Evolutionary conservation across 2,797 vertebrate species (phyloP), one percentile per base, ranked within the genome.

Genomic region (Anguilla megastoma): DNA sequence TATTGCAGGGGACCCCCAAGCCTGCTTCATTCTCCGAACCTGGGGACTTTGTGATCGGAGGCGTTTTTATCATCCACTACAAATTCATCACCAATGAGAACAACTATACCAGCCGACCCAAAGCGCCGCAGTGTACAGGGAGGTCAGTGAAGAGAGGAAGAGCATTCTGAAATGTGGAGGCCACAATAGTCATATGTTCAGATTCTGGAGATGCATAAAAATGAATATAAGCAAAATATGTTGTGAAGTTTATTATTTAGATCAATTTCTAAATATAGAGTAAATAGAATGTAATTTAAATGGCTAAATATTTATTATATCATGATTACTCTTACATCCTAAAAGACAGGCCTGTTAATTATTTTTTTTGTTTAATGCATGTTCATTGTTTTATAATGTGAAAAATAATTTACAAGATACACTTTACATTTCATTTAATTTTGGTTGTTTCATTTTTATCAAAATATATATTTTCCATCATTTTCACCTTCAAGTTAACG

Each of bases 41-140:
- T 21, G 94, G 94, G 60, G 93, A 94, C 87, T 94, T 91, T 48
- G 10, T 93, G 86, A 89, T 95, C 52, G 95, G 93, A 2, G 94
- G 93, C 4, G 91, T 93, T 86, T 95, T 95, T 76, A 91, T 93
- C 30, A 91, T 95, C 2, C 93, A 95, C 48, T 16, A 85, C 74
- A 90, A 92, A 54, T 89, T 87, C 76, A 63, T 90, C 24, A 90
- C 87, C 33, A 84, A 89, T 84, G 90, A 86, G 9, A 66, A 92
- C 48, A 90, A 91, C 87, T 95, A 93, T 88, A 93, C 90, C 76
- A 80, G 7, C 36, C 21, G 87, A 63, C 95, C 95, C 85, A 92
- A 93, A 60, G 89, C 89, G 1, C 84, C 91, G 1, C 89, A 36
- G 71, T 95, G 95, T 86, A 90, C 85, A 82, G 93, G 93, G 48